Base-by-base conservation (phyloP, 2,888 invertebrate species). In the Diabrotica balteata region DNA sequence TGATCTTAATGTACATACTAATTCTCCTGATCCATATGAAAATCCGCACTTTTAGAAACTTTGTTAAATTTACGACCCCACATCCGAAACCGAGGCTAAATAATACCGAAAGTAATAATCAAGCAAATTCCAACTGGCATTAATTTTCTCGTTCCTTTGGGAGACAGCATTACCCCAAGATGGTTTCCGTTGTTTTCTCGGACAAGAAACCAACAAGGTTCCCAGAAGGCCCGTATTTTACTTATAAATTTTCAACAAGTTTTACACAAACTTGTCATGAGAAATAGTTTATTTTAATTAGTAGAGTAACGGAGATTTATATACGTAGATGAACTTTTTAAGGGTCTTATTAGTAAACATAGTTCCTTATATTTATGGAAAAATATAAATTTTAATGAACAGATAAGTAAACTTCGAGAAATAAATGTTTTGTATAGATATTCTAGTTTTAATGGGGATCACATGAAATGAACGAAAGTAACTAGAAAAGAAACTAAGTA, bases 171-270 rank as follows among this genome's bases (percentile, higher is more conserved):
- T 57, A 47, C 55, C 5, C 11, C 17, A 57, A 57, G 55, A 57
- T 57, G 45, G 55, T 57, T 57, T n/a, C 11, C 44, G 47, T 10
- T 47, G 8, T 10, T 10, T 9, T 47, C 47, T 44, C 44, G 55
- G 44, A 44, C 44, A 57, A 44, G 44, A 57, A 57, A 44, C 55
- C 44, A 44, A 11, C 43, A 57, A 44, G 45, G 45, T 11, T 57
- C 55, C 55, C 55, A n/a, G 44, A 57, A 57, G 55, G 22, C 44
- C 17, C 17, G 44, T 57, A 57, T 57, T 57, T 54, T 54, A 54
- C 53, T 54, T 54, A 54, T 54, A 54, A 8, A 54, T 54, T 42
- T 57, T 57, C 55, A 57, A 47, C 55, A 57, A 44, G 44, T 57
- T 57, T 57, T 57, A 17, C 55, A 43, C 43, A 2, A 55, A 55